Percentiles rank a stretch among this genome's conserved stretches.
phyloP scores from a whole-genome alignment of 2,797 vertebrate genomes.

The Poecilia gillii region DNA sequence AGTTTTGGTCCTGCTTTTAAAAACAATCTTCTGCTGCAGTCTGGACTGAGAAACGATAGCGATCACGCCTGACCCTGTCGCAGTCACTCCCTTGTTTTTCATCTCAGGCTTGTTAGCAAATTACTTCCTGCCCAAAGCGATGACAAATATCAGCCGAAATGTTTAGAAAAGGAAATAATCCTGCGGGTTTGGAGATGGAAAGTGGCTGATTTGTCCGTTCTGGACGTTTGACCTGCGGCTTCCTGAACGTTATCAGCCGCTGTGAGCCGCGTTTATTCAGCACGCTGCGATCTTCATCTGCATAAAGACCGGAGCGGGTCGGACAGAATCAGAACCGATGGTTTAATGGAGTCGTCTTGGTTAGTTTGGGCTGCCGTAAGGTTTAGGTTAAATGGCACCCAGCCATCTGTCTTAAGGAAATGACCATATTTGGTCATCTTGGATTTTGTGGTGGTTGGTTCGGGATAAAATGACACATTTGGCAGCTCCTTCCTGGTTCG shows the following conservation, averaged over 20 bases:
- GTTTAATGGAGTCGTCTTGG: background rate
- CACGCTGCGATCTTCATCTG: slow-evolving; percentile 20
- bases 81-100: slow-evolving; percentile 70
- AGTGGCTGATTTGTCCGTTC: slow-evolving; percentile 51
- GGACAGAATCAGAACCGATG: background rate
- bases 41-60: slow-evolving; percentile 43
- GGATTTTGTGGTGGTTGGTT: background rate
- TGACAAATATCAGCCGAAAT: slow-evolving; percentile 60
- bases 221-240: slow-evolving; percentile 39
- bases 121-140: slow-evolving; percentile 67
- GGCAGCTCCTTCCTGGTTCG: background rate
- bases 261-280: slow-evolving; percentile 9
- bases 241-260: slow-evolving; percentile 38
- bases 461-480: background rate
- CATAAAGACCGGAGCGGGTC: background rate
- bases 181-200: slow-evolving; percentile 65
- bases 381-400: background rate
- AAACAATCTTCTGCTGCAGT: slow-evolving; percentile 5
- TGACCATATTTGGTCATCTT: background rate
- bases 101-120: slow-evolving; percentile 64
- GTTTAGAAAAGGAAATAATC: slow-evolving; percentile 74
- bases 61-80: slow-evolving; percentile 56
- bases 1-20: slow-evolving; percentile 32
- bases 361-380: background rate
- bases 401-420: background rate